phyloP scores from a whole-genome alignment of 2,113 vertebrate genomes.

The Jaculus jaculus region DNA sequence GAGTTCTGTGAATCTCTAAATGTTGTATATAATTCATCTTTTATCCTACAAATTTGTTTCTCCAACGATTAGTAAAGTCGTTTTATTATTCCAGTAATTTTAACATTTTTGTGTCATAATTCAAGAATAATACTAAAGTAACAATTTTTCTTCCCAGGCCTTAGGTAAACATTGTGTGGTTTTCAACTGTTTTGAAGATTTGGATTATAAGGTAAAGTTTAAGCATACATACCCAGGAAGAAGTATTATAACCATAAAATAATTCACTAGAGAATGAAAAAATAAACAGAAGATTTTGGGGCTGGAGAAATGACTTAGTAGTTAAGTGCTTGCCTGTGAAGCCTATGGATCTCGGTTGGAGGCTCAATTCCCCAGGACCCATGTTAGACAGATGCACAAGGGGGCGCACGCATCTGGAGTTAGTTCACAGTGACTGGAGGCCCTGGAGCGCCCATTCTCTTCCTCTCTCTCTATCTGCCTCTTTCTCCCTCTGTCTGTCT shows the following conservation, averaged over 20 bases:
- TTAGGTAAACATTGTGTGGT: constrained; percentile 85
- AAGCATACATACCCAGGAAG: not conserved
- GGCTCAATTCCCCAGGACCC: no score
- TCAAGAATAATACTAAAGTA: constrained; percentile 60
- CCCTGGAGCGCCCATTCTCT: no score
- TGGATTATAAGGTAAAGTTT: constrained; percentile 85
- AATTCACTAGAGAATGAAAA: constrained; percentile 24
- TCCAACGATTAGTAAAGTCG: constrained; percentile 41
- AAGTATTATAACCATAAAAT: not conserved
- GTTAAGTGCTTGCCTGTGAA: no score
- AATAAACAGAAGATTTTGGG: no score
- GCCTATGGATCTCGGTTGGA: no score
- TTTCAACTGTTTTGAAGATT: constrained; percentile 83
- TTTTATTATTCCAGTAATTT: not conserved
- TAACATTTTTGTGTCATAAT: not conserved
- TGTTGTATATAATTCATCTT: not conserved
- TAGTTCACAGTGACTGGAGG: no score
- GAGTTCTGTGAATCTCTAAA: constrained; percentile 20
- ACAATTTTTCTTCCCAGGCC: constrained; percentile 73
- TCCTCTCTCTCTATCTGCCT: no score
- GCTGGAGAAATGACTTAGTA: no score
- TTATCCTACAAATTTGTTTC: not conserved
- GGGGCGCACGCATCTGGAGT: no score
- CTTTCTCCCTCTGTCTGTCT: no score
- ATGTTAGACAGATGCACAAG: no score